phyloP scores from a whole-genome alignment of 2,113 vertebrate genomes.

The Esox niger region DNA sequence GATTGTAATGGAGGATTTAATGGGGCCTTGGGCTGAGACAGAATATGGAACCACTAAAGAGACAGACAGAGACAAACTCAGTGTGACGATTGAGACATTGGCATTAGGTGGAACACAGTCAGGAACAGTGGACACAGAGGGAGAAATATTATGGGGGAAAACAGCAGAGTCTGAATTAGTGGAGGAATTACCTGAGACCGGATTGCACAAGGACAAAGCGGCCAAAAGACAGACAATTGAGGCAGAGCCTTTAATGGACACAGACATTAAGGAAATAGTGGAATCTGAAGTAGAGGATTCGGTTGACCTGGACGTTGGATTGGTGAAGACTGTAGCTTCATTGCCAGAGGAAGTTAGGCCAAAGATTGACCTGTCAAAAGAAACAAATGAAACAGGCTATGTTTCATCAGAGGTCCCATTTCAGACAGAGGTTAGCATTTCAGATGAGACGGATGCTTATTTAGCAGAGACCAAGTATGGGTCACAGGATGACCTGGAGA shows the following conservation, averaged over 20 bases:
- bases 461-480: no score
- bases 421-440: neutral
- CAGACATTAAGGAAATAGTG: neutral
- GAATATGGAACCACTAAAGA: slow-evolving; percentile 15
- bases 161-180: neutral
- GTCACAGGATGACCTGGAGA: no score
- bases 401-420: neutral
- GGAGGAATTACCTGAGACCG: neutral
- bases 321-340: no score
- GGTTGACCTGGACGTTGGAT: neutral
- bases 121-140: no score
- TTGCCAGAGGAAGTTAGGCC: neutral
- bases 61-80: slow-evolving; percentile 46
- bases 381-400: neutral
- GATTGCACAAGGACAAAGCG: neutral
- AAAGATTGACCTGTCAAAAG: neutral
- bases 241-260: no score
- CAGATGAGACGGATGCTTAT: no score
- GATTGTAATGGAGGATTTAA: neutral
- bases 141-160: neutral
- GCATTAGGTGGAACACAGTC: no score
- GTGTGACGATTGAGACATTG: slow-evolving; percentile 33
- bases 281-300: neutral
- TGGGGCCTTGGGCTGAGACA: neutral
- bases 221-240: no score